Evolutionary conservation across 2,113 vertebrate genomes (phyloP).

Genomic region (Ceratotherium simum): DNA sequence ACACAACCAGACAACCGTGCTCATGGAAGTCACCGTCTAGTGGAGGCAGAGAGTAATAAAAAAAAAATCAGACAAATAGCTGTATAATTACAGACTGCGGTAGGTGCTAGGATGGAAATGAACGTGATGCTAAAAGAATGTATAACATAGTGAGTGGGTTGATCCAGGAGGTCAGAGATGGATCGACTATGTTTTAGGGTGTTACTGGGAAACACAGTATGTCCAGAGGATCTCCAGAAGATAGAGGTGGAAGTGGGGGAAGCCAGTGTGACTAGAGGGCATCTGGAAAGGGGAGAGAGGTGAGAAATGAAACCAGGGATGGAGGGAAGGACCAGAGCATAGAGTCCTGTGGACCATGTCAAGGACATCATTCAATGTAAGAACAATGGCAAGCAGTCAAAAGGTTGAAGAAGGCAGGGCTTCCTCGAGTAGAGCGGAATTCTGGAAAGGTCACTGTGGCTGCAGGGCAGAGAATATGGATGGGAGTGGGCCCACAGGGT

Average conservation of each 20-base stretch:
- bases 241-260: fast-evolving
- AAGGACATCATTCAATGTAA: fast-evolving
- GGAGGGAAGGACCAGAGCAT: too few relatives aligned
- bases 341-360: fast-evolving
- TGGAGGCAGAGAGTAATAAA: background rate
- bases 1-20: fast-evolving
- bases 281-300: fast-evolving
- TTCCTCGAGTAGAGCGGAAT: fast-evolving
- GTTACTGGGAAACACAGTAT: fast-evolving
- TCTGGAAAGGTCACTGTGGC: too few relatives aligned
- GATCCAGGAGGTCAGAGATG: too few relatives aligned
- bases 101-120: fast-evolving
- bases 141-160: fast-evolving
- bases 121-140: fast-evolving
- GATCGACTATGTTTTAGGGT: fast-evolving
- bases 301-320: too few relatives aligned
- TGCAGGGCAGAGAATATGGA: fast-evolving
- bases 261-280: fast-evolving
- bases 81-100: background rate
- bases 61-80: background rate
- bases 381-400: background rate
- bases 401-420: too few relatives aligned
- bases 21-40: too few relatives aligned
- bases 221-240: too few relatives aligned
- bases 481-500: fast-evolving